phyloP scores from a whole-genome alignment of 2,888 invertebrate genomes.

The Thumatha senex region DNA sequence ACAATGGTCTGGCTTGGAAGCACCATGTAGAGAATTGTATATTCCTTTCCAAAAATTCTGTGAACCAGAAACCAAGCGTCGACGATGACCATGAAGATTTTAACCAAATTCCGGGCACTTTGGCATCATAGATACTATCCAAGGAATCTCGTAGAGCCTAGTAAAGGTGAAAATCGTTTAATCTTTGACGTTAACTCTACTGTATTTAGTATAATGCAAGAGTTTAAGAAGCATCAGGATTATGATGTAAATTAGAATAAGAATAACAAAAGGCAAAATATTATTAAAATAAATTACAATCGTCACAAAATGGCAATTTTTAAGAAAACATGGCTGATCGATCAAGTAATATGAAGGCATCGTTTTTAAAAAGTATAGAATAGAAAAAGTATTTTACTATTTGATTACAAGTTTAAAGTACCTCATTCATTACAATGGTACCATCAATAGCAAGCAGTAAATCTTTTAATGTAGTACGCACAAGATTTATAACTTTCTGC shows the following conservation, averaged over 20 bases:
- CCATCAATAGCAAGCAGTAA: conserved; percentile 94
- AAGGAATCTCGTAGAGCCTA: conserved; percentile 91
- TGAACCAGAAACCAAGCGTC: conserved; percentile 95
- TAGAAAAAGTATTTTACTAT: too few species aligned
- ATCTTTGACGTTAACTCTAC: too few species aligned
- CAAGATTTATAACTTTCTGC: conserved; percentile 88
- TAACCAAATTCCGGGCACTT: conserved; percentile 89
- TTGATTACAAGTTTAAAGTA: conserved; percentile 44
- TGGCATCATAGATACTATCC: conserved; percentile 94
- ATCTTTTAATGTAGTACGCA: conserved; percentile 88
- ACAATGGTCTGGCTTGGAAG: conserved; percentile 86
- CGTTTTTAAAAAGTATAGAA: too few species aligned
- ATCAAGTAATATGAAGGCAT: too few species aligned
- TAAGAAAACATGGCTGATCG: too few species aligned
- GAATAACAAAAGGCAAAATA: too few species aligned
- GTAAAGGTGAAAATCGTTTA: neutral
- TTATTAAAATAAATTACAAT: too few species aligned
- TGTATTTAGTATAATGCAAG: too few species aligned
- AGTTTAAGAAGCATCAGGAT: too few species aligned
- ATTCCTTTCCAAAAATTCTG: conserved; percentile 92
- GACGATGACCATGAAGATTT: conserved; percentile 92
- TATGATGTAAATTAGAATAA: too few species aligned
- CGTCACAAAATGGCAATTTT: too few species aligned
- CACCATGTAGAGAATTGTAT: conserved; percentile 91
- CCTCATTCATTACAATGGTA: conserved; percentile 96